Evolutionary conservation across 2,888 invertebrate genomes (phyloP), one percentile per base, ranked within the genome.

Genomic region (Lordiphosa andalusiaca): DNA sequence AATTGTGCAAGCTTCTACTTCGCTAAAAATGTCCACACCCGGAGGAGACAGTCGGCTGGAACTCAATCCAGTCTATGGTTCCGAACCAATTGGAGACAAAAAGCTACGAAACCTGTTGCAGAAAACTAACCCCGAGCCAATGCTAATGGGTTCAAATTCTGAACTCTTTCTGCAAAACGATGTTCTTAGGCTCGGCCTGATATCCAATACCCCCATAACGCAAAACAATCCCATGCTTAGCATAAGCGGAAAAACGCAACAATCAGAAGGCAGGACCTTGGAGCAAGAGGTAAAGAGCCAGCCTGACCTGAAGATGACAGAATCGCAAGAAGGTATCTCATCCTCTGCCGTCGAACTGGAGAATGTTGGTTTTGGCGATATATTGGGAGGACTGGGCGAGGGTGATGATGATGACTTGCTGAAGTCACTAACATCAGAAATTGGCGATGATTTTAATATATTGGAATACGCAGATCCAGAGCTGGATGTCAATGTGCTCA

Each of bases 381-480:
- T 96, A 84, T 91, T 96, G 38, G 95, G 94, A 39, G 95, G 95
- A 13, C 91, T 96, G 41, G 95, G 94, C 4, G 95, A 95, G 53
- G 96, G 96, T 71, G 96, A 97, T 84, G 97, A 97, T 85, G 97
- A 97, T 84, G 96, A 96, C 83, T 91, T 97, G 39, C 91, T 96
- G 23, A 92, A 92, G 70, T 92, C 92, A 1, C 86, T 92, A 38
- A 90, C 91, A 83, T 95, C 95, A n/a, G 96, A 96, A 90, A 95
- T 97, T 91, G 97, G 96, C 4, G 94, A 95, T 63, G 97, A 97
- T 90, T 98, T 98, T 90, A 98, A 98, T 89, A 97, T 98, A 83
- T 90, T 98, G 67, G 97, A 97, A 89, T 98, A 98, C 89, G 98
- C 97, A 0, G 98, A 98, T 91, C 96, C 98, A 0, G 97, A 97